Conservation (phyloP, 2,888 invertebrate genomes). For the Stegana nigrithorax region DNA sequence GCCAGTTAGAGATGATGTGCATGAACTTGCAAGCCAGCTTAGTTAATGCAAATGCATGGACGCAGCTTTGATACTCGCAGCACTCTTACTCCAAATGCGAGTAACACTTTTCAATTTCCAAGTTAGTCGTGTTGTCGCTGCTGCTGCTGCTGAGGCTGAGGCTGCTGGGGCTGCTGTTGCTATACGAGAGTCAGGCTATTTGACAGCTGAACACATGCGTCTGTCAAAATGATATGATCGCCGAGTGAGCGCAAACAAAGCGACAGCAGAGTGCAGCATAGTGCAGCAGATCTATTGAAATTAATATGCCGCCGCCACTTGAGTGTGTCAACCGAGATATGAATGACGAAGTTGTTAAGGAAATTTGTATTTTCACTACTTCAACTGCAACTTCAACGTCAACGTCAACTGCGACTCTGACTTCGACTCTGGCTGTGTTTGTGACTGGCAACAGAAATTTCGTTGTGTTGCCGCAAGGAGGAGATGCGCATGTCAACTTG, state of each 20-base stretch:
- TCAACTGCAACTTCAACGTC: background rate
- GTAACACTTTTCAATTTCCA: too few species aligned
- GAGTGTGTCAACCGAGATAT: conserved; percentile 6
- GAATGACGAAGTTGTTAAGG: conserved; percentile 8
- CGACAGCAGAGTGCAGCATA: conserved; percentile 29
- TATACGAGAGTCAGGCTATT: too few species aligned
- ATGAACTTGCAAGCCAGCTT: too few species aligned
- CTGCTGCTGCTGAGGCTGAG: conserved; percentile 31
- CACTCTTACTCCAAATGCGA: too few species aligned
- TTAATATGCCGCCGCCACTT: conserved; percentile 16
- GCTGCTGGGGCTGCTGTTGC: conserved; percentile 55
- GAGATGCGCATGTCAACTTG: background rate
- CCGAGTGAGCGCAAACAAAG: conserved; percentile 44
- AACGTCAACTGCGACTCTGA: background rate
- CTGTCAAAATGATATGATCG: conserved; percentile 59
- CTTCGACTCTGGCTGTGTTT: background rate
- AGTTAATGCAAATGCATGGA: too few species aligned
- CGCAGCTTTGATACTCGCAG: too few species aligned
- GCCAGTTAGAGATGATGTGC: too few species aligned
- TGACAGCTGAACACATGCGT: conserved; percentile 61
- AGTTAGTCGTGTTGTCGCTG: too few species aligned
- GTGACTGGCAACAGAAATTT: background rate
- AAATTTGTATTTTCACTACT: conserved; percentile 13
- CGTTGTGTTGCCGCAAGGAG: background rate
- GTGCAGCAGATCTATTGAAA: conserved; percentile 3